Conservation (phyloP, 2,113 vertebrate species). For the Lichenostomus cassidix region DNA sequence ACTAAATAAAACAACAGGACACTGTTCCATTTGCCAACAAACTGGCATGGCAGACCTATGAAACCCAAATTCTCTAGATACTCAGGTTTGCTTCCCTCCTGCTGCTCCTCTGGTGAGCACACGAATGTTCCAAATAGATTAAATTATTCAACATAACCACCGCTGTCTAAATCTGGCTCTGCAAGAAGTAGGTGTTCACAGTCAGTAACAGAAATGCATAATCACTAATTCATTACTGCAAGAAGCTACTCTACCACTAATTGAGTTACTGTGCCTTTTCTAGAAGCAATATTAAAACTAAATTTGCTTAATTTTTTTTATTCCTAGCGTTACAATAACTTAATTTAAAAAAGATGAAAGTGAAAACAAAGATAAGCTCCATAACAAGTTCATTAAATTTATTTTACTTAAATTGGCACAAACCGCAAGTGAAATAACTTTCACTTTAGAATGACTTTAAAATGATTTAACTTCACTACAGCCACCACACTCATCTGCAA, state of each 20-base stretch:
- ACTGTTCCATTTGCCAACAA: neutral
- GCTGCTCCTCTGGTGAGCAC: neutral
- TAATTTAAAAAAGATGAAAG: conserved; percentile 7
- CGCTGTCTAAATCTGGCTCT: neutral
- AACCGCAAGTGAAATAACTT: conserved; percentile 22
- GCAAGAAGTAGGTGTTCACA: neutral
- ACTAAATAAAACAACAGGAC: neutral
- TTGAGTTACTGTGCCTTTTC: neutral
- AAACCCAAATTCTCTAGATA: neutral
- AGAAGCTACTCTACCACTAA: conserved; percentile 23
- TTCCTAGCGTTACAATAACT: neutral
- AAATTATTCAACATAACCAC: neutral
- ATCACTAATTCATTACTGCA: conserved; percentile 37
- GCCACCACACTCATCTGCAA: neutral
- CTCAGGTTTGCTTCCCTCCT: neutral
- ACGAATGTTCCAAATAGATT: neutral
- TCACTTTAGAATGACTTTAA: conserved; percentile 12
- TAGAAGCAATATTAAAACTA: conserved; percentile 14
- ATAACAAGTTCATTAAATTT: conserved; percentile 9
- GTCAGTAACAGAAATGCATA: neutral
- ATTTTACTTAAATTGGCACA: conserved; percentile 18
- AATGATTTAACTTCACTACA: neutral
- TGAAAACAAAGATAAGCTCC: conserved; percentile 9
- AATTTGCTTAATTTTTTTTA: conserved; percentile 21
- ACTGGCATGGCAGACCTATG: neutral